Evolutionary conservation across 2,888 invertebrate genomes (phyloP), one percentile per base, ranked within the genome.

Genomic region (Apomyelois bistriatella): DNA sequence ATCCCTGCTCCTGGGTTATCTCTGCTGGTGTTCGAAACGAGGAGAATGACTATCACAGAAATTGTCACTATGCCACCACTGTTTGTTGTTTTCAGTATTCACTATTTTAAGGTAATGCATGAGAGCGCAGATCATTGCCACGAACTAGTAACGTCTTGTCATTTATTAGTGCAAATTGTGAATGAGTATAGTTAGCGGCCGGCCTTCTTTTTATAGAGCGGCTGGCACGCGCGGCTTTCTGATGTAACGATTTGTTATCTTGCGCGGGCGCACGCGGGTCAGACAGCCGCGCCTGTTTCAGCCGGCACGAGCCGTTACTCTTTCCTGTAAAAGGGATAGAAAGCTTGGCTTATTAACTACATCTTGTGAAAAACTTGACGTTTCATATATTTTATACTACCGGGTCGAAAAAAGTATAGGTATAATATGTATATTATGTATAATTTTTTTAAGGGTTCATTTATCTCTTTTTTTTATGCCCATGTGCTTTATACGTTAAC

Each of bases 41-140:
- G 89, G 89, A 53, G 87, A 85, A 80, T 88, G 85, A 69, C 87
- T 84, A 65, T 84, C 82, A 74, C 89, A 85, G 82, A 81, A 86
- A 74, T 89, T 87, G 73, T 90, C 89, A 89, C 88, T 87, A 70
- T 85, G 80, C 90, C 90, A 90, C 87, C 82, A 84, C 82, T 86
- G 87, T 82, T 85, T 85, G 82, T 81, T 77, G 69, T 79, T 74
- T 73, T 79, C 76, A 66, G 71, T 77, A 71, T 76, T 79, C 67
- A 77, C 74, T 67, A 72, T 72, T 70, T 74, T 70, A 72, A 72
- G 67, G 72, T 77, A 66, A 83, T 81, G 71, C 87, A 87, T 84
- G 85, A 76, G 82, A 81, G 81, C 80, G 86, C 77, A 81, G 83
- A 86, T 78, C 90, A 90, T 89, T 88, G 85, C 89, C 86, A 89